phyloP scores from a whole-genome alignment of 1,140 invertebrate genomes.

The Heterodera carotae region DNA sequence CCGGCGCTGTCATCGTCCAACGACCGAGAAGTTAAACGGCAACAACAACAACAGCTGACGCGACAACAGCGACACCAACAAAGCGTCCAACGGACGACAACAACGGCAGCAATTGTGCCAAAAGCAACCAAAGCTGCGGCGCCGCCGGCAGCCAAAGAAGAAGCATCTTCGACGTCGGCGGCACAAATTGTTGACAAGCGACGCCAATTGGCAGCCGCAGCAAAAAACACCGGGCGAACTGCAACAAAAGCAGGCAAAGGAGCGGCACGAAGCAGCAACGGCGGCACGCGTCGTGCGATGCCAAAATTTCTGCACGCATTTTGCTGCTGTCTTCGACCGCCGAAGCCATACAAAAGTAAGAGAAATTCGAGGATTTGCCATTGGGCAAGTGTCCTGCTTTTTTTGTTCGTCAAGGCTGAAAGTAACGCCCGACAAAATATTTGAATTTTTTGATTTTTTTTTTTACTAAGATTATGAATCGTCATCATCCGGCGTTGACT shows the following conservation, averaged over 20 bases:
- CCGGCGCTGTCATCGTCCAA: too few relatives aligned
- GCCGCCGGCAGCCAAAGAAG: too few relatives aligned
- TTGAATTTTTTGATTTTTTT: not conserved
- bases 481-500: conserved; percentile 14
- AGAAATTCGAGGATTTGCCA: too few relatives aligned
- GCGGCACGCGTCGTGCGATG: conserved; percentile 33
- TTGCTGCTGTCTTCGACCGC: conserved; percentile 45
- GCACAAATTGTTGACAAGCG: not conserved
- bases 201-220: not conserved
- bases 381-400: too few relatives aligned
- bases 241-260: too few relatives aligned
- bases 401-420: too few relatives aligned
- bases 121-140: not conserved
- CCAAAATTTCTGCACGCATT: conserved; percentile 43
- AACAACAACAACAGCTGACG: not conserved
- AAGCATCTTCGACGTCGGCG: too few relatives aligned
- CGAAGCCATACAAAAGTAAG: conserved; percentile 46
- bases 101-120: not conserved
- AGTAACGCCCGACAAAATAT: too few relatives aligned
- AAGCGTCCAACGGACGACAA: conserved; percentile 1
- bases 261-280: not conserved
- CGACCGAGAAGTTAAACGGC: too few relatives aligned
- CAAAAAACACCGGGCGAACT: too few relatives aligned
- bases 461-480: not conserved
- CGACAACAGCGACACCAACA: conserved; percentile 4